Evolutionary conservation across 2,797 vertebrate genomes (phyloP).

Genomic region (Psittacula echo): DNA sequence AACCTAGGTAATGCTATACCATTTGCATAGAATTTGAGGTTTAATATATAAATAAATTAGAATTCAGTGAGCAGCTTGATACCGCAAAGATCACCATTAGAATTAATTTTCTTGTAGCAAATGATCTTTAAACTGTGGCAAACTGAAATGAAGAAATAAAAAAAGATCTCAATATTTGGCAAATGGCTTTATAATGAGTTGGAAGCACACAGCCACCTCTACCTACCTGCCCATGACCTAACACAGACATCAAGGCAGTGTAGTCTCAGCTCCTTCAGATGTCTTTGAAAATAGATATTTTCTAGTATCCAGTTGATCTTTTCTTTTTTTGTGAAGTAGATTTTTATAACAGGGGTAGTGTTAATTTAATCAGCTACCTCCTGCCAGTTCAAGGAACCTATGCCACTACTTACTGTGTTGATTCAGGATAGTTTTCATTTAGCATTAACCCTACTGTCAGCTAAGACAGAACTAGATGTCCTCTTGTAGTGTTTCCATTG

Average conservation of each 20-base stretch:
- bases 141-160: background rate
- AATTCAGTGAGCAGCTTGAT: background rate
- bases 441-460: background rate
- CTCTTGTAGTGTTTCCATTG: background rate
- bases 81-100: background rate
- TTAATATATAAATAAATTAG: background rate
- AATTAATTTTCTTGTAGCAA: background rate
- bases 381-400: background rate
- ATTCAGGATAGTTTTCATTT: background rate
- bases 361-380: background rate
- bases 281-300: background rate
- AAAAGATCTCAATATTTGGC: background rate
- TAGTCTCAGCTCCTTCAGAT: background rate
- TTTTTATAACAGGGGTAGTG: background rate
- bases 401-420: background rate
- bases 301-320: background rate
- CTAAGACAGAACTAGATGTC: background rate
- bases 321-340: background rate
- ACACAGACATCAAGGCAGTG: background rate
- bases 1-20: background rate
- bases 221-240: accelerated
- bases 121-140: background rate
- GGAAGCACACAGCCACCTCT: background rate
- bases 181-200: background rate
- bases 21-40: background rate